Evolutionary conservation across 2,797 vertebrate genomes (phyloP), one percentile per base, ranked within the genome.

Genomic region (Enteromius trimaculatus): DNA sequence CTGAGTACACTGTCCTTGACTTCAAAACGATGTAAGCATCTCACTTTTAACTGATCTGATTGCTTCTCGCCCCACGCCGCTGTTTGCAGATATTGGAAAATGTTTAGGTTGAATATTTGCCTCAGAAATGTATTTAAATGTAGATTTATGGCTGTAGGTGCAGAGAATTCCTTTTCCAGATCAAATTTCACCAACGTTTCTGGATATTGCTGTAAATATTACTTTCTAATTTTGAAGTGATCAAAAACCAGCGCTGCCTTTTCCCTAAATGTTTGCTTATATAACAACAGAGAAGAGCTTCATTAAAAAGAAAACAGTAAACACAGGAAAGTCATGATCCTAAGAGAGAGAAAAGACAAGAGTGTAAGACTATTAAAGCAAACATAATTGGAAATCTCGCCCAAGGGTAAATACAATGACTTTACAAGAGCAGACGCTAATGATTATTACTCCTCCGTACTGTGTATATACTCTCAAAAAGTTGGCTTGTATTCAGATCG

Each of bases 1-100:
- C 98, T 0, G 93, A 96, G 17, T 94, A 97, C 26, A 88, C 84
- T 0, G 4, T 91, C 37, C 93, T 91, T 1, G 60, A 91, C 87
- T 96, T 96, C 0, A 95, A 95, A 79, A 97, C 95, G 93, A 95
- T 95, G 98, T 99, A 92, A 88, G 44, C 3, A 26, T 70, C 80
- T 68, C 34, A 44, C 51, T 65, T 65, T 26, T 53, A 75, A 51
- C 29, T 42, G 51, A 65, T 11, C 34, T 37, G 34, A 37, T 37
- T 37, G 10, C 6, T 51, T 74, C 21, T 75, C 47, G 2, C 17
- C 55, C 39, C 55, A 31, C 62, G 26, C 23, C 31, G 8, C 39
- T 9, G 55, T 29, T 60, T 3, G 23, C 39, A 17, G 21, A 53
- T 53, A 66, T 10, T 62, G 21, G 14, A 74, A 62, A 49, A 62